A percentile compares a stretch with the other conserved stretches of the same genome.
Conservation (phyloP, 92 coral and sea anemone species). For the Porites lobata region DNA sequence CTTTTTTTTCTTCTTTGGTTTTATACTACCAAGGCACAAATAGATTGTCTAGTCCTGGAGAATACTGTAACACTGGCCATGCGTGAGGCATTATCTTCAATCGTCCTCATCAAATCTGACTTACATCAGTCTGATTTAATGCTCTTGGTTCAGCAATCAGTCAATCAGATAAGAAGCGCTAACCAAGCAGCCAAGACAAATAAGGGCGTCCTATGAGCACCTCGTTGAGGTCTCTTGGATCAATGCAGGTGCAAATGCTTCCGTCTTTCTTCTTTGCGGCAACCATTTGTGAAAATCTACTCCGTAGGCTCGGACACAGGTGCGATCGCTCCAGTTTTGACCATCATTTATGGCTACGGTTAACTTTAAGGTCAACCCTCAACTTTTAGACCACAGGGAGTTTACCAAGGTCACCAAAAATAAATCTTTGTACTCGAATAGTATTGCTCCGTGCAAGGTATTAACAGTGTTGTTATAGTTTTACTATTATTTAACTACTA, state of each 20-base stretch:
- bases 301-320: slow-evolving; percentile 62
- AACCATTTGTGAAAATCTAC: slow-evolving; percentile 65
- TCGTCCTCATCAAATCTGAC: slow-evolving; percentile 47
- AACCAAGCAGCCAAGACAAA: not conserved
- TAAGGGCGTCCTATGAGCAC: slow-evolving; percentile 54
- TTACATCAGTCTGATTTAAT: too few species aligned
- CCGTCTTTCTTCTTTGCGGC: slow-evolving; percentile 50
- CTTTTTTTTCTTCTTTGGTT: too few species aligned
- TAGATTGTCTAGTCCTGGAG: too few species aligned
- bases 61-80: slow-evolving; percentile 55
- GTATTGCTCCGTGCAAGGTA: slow-evolving; percentile 20
- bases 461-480: not conserved
- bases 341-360: slow-evolving; percentile 46
- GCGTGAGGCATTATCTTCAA: slow-evolving; percentile 46
- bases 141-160: too few species aligned
- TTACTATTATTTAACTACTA: too few species aligned
- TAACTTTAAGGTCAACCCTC: slow-evolving; percentile 44
- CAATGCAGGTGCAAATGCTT: slow-evolving; percentile 40
- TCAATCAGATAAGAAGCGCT: too few species aligned
- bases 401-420: slow-evolving; percentile 60
- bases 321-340: slow-evolving; percentile 36
- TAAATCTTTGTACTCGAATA: slow-evolving; percentile 39
- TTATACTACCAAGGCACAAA: too few species aligned
- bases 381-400: slow-evolving; percentile 40
- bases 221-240: slow-evolving; percentile 47